Evolutionary conservation across 1,140 invertebrate species (phyloP).

Genomic region (Centruroides sculpturatus): DNA sequence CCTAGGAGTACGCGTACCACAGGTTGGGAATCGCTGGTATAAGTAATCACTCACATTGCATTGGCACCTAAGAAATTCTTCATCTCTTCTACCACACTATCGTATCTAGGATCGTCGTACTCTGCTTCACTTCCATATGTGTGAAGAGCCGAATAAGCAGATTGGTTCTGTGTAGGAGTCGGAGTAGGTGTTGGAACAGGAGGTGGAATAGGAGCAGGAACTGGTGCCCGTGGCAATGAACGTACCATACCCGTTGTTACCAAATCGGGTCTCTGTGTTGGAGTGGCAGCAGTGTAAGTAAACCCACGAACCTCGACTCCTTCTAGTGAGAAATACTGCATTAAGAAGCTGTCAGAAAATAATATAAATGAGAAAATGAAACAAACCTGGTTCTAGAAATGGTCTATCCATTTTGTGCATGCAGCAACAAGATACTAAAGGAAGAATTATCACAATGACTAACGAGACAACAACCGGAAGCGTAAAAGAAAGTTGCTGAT

Average conservation of each 20-base stretch:
- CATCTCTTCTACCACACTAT: slow-evolving; percentile 14
- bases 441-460: slow-evolving; percentile 9
- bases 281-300: slow-evolving; percentile 7
- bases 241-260: too few relatives aligned
- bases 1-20: too few relatives aligned
- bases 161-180: slow-evolving; percentile 2
- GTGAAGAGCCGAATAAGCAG: slow-evolving; percentile 9
- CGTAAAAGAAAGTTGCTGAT: slow-evolving; percentile 4
- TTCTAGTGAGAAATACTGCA: neutral
- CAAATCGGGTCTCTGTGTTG: neutral
- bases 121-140: slow-evolving; percentile 7
- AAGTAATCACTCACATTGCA: neutral
- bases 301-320: slow-evolving; percentile 10
- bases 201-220: too few relatives aligned
- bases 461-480: slow-evolving; percentile 6
- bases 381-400: slow-evolving; percentile 6
- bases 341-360: neutral
- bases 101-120: slow-evolving; percentile 6
- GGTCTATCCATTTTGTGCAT: slow-evolving; percentile 3
- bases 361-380: neutral
- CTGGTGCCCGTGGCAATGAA: too few relatives aligned
- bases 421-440: slow-evolving; percentile 7
- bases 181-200: slow-evolving; percentile 4
- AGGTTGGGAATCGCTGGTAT: too few relatives aligned
- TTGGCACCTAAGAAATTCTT: slow-evolving; percentile 10